Conservation (phyloP, 2,113 vertebrate species). For the Crotophaga sulcirostris region DNA sequence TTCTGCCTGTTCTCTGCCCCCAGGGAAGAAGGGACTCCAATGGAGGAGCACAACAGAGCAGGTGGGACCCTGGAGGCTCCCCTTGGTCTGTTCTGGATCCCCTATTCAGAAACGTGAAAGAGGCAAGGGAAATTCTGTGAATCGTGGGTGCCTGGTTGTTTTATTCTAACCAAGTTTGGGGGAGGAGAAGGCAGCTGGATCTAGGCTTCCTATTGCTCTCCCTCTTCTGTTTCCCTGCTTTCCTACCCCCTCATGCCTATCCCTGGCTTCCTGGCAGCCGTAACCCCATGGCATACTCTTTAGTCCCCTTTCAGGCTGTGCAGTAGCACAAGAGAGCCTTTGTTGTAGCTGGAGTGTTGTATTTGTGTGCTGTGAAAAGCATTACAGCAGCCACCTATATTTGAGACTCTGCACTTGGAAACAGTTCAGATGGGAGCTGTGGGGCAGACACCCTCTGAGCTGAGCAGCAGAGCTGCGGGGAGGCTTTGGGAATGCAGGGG, state of each 20-base stretch:
- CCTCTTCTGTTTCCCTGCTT: not conserved
- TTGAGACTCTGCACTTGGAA: not conserved
- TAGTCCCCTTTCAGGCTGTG: not conserved
- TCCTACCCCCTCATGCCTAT: not conserved
- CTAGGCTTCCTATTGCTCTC: not conserved
- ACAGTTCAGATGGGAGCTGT: accelerated
- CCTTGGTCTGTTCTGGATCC: not conserved
- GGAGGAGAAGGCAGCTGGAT: not conserved
- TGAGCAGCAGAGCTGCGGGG: not conserved
- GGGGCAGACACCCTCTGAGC: not conserved
- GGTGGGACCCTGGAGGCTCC: accelerated
- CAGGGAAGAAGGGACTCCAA: accelerated
- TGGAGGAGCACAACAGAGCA: not conserved
- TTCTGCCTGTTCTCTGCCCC: not conserved
- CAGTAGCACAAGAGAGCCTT: not conserved
- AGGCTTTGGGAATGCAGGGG: not conserved
- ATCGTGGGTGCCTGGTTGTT: not conserved
- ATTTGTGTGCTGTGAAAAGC: not conserved
- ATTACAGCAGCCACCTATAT: not conserved
- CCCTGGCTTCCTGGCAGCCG: not conserved
- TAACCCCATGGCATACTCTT: not conserved
- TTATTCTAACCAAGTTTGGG: not conserved
- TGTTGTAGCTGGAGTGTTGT: not conserved
- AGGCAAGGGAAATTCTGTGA: not conserved
- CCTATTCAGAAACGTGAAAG: accelerated